Conservation (phyloP, 2,113 vertebrate genomes). For the Psettodes erumei region DNA sequence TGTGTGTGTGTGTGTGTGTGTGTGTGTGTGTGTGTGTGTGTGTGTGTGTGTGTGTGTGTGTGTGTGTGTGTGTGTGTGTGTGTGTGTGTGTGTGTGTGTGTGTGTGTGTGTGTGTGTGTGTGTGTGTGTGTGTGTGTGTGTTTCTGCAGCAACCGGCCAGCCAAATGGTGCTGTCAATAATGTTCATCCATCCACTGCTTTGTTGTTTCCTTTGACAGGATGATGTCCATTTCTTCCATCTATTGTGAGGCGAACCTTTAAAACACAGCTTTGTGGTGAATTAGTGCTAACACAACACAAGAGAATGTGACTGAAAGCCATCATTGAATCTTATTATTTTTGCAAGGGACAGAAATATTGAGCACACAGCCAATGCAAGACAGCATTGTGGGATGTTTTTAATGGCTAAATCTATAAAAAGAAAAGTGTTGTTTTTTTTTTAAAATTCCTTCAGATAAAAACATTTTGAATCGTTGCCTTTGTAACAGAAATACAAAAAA, state of each 20-base stretch:
- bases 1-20: not conserved
- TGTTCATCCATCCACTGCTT: conserved; percentile 33
- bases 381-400: not conserved
- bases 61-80: not conserved
- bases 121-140: not conserved
- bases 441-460: not conserved
- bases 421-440: no score
- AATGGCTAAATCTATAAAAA: conserved; percentile 2
- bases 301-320: conserved; percentile 26
- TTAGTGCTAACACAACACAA: conserved; percentile 19
- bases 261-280: conserved; percentile 35
- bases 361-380: not conserved
- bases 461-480: not conserved
- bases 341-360: conserved; percentile 13
- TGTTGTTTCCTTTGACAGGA: conserved; percentile 48
- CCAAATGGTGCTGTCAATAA: conserved; percentile 75
- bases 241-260: conserved; percentile 43
- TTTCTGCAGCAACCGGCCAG: conserved; percentile 42
- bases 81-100: conserved; percentile 26
- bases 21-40: conserved; percentile 26
- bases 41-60: conserved; percentile 1
- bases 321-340: conserved; percentile 29
- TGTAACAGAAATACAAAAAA: not conserved
- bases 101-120: conserved; percentile 1
- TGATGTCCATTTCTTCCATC: conserved; percentile 21